Evolutionary conservation across 1,140 invertebrate species (phyloP), one percentile per base, ranked within the genome.

Genomic region (Brachionus asplanchnoidis): DNA sequence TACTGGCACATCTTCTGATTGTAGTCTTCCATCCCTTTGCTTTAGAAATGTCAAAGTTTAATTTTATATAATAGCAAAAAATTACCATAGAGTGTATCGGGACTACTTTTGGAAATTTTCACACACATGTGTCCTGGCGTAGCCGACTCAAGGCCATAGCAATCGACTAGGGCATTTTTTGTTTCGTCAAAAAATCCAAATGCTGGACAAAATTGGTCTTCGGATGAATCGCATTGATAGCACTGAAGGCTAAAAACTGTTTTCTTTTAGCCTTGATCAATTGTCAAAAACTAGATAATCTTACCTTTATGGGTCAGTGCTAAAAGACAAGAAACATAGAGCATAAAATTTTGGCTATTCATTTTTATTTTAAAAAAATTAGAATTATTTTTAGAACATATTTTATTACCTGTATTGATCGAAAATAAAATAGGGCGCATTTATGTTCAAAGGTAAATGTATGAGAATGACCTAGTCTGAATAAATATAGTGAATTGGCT

Each of bases 101-200:
- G 68, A 75, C 68, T 75, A 12, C 44, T 40, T 66, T 84, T 84
- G 3, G 68, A 42, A 50, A 84, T 84, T 84, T 84, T 84, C 11
- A 84, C 60, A 66, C 84, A 84, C 66, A 75, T 75, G 17, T 84
- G 70, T 12, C 84, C 84, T 14, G 84, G 84, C 42, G 68, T 73
- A 14, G 66, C 46, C 44, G 84, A 73, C 23, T 84, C 84, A 8
- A 84, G 40, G 17, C 84, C 60, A 50, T 75, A 84, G 28, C 84
- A 84, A 65, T 84, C 84, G n/a, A 84, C 84, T 3, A 84, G 20
- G 8, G 84, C 84, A 66, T 84, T 84, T 77, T 84, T 84, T 3
- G 66, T 73, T 65, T 73, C 68, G 56, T 84, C 70, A 84, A 84
- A 84, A 66, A 44, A 44, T 75, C 84, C 84, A 56, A 84, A 84